Conservation (phyloP, 2,888 invertebrate species). For the Disparrhopalites patrizii region DNA sequence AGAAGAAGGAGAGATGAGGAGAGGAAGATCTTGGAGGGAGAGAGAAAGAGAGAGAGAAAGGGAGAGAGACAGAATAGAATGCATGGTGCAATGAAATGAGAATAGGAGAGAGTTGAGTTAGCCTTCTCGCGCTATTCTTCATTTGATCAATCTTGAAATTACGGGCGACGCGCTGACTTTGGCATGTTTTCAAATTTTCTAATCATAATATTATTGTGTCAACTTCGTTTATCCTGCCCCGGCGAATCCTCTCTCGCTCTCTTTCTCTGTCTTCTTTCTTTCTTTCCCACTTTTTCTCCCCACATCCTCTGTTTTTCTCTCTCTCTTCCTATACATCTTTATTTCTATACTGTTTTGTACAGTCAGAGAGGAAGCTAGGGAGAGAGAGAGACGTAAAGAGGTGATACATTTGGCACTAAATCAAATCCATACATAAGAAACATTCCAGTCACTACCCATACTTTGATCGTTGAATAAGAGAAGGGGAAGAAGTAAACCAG, state of each 20-base stretch:
- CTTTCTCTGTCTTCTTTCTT: neutral
- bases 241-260: neutral
- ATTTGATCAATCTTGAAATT: slow-evolving; percentile 15
- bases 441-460: too few species aligned
- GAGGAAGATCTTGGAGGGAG: too few species aligned
- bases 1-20: neutral
- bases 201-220: slow-evolving; percentile 10
- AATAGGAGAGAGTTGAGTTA: neutral
- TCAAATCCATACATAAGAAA: neutral
- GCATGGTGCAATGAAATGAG: neutral
- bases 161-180: neutral
- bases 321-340: neutral
- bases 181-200: slow-evolving; percentile 5
- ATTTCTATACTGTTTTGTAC: too few species aligned
- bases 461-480: too few species aligned
- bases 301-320: neutral
- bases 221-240: slow-evolving; percentile 1
- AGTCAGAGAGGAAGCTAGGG: too few species aligned
- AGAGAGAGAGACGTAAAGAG: too few species aligned
- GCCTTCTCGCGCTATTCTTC: neutral
- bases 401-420: neutral
- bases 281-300: neutral
- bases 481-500: too few species aligned
- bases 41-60: too few species aligned
- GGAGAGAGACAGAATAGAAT: too few species aligned